phyloP scores from a whole-genome alignment of 2,113 vertebrate genomes.

The Aix galericulata region DNA sequence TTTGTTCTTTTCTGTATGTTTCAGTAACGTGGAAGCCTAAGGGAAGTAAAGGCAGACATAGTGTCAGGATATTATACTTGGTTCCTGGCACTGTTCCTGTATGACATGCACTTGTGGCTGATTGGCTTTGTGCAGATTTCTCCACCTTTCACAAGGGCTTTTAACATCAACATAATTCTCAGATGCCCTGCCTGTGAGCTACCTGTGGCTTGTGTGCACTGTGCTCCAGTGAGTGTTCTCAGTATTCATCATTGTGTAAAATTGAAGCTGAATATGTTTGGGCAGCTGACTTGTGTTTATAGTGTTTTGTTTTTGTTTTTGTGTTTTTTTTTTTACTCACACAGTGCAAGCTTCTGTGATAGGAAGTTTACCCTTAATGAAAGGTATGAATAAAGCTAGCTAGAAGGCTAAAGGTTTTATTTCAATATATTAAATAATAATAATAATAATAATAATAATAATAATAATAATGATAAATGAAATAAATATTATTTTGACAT shows the following conservation, averaged over 20 bases:
- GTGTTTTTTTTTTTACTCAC: not conserved
- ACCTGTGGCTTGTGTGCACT: not conserved
- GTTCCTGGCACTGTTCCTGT: not conserved
- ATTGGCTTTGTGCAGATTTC: not conserved
- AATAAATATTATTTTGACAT: not conserved
- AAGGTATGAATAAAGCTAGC: not conserved
- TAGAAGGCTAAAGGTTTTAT: not conserved
- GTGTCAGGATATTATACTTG: not conserved
- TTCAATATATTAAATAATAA: not conserved
- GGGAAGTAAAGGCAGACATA: not conserved
- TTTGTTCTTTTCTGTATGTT: not conserved
- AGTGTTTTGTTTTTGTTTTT: not conserved
- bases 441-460: not conserved
- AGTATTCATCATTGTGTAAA: not conserved
- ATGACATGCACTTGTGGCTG: rapidly evolving
- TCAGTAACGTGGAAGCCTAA: slow-evolving; percentile 1
- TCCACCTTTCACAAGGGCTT: not conserved
- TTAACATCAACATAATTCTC: not conserved
- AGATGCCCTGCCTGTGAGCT: not conserved
- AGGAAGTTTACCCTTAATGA: not conserved
- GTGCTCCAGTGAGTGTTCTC: not conserved
- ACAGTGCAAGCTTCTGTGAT: not conserved
- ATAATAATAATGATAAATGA: not conserved
- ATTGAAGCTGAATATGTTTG: slow-evolving; percentile 32
- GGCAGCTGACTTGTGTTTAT: slow-evolving; percentile 40